Evolutionary conservation across 2,888 invertebrate species (phyloP), one percentile per base, ranked within the genome.

Genomic region (Calameuta idolon): DNA sequence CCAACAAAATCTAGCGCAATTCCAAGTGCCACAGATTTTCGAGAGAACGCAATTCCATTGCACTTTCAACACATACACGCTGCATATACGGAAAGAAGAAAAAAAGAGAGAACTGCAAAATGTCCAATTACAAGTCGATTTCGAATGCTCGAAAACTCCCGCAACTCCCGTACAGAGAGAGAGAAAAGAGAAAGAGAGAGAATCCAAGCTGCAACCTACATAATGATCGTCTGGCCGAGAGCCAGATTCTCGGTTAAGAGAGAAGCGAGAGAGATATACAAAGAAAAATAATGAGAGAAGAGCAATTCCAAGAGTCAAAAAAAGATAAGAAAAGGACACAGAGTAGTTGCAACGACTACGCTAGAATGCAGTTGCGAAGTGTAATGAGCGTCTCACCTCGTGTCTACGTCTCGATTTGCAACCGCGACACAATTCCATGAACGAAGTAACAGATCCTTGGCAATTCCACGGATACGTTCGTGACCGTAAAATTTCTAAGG

Each of bases 171-270:
- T 23, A 23, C 23, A 55, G 55, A 40, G 2, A 23, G 23, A 55
- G 55, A 37, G 37, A 37, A 15, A 11, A 37, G 37, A 37, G 37
- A 37, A 1, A 37, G 37, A 37, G 37, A 40, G 55, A 40, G 40
- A 55, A 23, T 55, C 23, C 55, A 23, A 55, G 23, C 55, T 23
- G 23, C 55, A 55, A 55, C 55, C 55, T 55, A 55, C 55, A 80
- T 82, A 82, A 85, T 81, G 81, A 80, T 77, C 81, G 68, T 75
- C 78, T 83, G 84, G 82, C 82, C 79, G 80, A 73, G 78, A 74
- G 81, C 81, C 82, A 82, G 80, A 80, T 79, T 75, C 78, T 55
- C 9, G 55, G 55, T 15, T 23, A 23, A 55, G 23, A 55, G 55
- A 55, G 55, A 23, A 55, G 55, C 9, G 55, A 23, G 9, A 55